Percentiles rank a stretch among this genome's conserved stretches.
Conservation (phyloP, 2,113 vertebrate genomes). For the Sebastes schlegelii region DNA sequence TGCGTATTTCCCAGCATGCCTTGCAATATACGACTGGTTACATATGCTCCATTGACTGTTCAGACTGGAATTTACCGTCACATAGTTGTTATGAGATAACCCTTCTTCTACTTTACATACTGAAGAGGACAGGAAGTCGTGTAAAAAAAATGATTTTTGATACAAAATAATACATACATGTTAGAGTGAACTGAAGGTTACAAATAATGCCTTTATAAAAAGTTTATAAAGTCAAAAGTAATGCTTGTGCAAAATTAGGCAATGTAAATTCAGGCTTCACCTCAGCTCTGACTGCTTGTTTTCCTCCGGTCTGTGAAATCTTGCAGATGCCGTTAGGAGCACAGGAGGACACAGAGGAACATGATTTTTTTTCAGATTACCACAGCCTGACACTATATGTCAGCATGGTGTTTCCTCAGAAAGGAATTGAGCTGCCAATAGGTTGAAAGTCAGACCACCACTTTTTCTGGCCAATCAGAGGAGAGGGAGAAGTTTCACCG, state of each 20-base stretch:
- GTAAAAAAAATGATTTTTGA: neutral
- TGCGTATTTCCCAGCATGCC: constrained; percentile 74
- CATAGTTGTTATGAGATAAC: neutral
- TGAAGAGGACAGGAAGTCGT: neutral
- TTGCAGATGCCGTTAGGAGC: too few species aligned
- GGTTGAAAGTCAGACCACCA: constrained; percentile 83
- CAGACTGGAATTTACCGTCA: constrained; percentile 34
- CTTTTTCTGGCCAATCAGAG: constrained; percentile 70
- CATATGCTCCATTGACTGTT: constrained; percentile 29
- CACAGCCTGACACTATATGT: too few species aligned
- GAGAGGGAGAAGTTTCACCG: constrained; percentile 56
- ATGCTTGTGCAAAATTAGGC: neutral
- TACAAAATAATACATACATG: neutral
- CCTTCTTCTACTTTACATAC: neutral
- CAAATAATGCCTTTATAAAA: neutral
- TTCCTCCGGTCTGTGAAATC: too few species aligned
- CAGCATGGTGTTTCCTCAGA: neutral
- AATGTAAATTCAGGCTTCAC: neutral
- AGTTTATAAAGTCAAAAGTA: neutral
- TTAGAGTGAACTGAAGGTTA: neutral
- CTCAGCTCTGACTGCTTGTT: too few species aligned
- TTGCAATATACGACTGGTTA: constrained; percentile 40
- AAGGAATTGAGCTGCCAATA: constrained; percentile 51
- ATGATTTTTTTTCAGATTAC: too few species aligned
- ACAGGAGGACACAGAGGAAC: too few species aligned